Evolutionary conservation across 2,797 vertebrate genomes (phyloP).

Genomic region (Gadopsis bispinosus): DNA sequence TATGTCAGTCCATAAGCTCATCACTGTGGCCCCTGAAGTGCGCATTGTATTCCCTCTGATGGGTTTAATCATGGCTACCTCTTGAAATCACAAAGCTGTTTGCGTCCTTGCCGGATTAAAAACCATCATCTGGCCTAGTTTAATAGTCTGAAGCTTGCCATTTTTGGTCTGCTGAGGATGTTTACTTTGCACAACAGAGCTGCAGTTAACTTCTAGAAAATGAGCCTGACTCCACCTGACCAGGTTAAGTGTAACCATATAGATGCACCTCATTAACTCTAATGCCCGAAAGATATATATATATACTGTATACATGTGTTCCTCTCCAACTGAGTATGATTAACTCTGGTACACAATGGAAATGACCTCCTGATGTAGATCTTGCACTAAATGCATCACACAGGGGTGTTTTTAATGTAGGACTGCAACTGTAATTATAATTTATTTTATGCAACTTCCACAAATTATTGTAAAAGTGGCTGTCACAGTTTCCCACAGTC

Average conservation of each 20-base stretch:
- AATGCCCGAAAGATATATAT: neutral
- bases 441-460: neutral
- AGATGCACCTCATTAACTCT: neutral
- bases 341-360: neutral
- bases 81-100: slow-evolving; percentile 23
- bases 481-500: neutral
- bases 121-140: slow-evolving; percentile 62
- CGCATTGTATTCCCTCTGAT: neutral
- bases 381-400: neutral
- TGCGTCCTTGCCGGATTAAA: slow-evolving; percentile 50
- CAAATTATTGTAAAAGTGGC: neutral
- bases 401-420: neutral
- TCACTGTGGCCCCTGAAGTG: neutral
- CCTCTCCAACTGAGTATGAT: neutral
- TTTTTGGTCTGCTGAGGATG: slow-evolving; percentile 32
- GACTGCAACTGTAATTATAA: neutral
- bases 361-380: neutral
- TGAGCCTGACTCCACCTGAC: neutral
- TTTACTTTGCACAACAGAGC: slow-evolving; percentile 34
- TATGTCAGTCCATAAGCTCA: slow-evolving; percentile 37
- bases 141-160: slow-evolving; percentile 39
- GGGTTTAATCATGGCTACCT: slow-evolving; percentile 18
- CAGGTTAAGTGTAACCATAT: neutral
- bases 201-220: neutral
- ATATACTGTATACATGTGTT: neutral